Evolutionary conservation across 2,797 vertebrate species (phyloP), one percentile per base, ranked within the genome.

Genomic region (Leptoclinus maculatus): DNA sequence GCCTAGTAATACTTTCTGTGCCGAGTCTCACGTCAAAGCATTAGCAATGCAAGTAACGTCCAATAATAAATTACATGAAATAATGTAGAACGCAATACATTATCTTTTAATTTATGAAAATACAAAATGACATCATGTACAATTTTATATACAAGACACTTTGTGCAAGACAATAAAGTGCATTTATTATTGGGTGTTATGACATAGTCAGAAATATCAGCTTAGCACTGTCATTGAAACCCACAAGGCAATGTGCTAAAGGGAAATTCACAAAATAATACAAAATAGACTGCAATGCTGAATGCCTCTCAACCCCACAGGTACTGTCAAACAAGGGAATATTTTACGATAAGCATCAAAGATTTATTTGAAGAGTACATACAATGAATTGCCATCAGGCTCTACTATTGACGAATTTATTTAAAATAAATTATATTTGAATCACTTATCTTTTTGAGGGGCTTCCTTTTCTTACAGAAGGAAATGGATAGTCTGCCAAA

Each of bases 121-220:
- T 98, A 98, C 96, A 98, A 98, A 98, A 98, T 97, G 95, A 97
- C 97, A 97, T 96, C 96, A 97, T 98, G 96, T 98, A 98, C 96
- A 98, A 95, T 95, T 96, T 70, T 98, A 97, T 98, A 96, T 98
- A 98, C 96, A 98, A 96, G 95, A 93, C 91, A 88, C 86, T 94
- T 97, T 97, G 94, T 97, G 97, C 96, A 97, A 95, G 95, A 97
- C 96, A 91, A 96, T 95, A 95, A 95, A 96, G 92, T 93, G 95
- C 94, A 95, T 95, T 96, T 94, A 94, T 96, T 94, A 96, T 94
- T 94, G 7, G 94, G 92, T 96, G 94, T 96, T 94, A 94, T 96
- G 95, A 96, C 95, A 95, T 94, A 95, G 93, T 96, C 95, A 96
- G 94, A 95, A 94, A 96, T 95, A 94, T 96, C 94, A 95, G 95